Base-by-base conservation (phyloP, 2,113 vertebrate genomes). In the Microcebus lehilahytsara region DNA sequence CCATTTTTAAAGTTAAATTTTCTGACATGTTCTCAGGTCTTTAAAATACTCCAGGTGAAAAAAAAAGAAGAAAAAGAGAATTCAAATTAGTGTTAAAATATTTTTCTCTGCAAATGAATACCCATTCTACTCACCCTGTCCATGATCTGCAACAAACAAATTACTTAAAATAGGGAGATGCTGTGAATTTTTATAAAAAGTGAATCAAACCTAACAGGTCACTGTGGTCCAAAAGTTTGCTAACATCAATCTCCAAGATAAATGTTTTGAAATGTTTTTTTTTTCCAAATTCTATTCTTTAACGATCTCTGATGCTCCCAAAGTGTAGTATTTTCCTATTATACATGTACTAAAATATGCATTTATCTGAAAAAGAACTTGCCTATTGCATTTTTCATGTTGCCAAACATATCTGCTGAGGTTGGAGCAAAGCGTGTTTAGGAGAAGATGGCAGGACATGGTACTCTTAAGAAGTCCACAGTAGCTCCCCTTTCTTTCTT, bases 1-100 rank as follows among this genome's bases (percentile, higher is more conserved):
- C 51, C 27, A 0, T 58, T 94, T 95, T 98, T 69, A 53, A 89
- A 92, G 69, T 85, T 89, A 85, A 66, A 89, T 93, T 96, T 98
- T 93, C 92, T 27, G 51, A 51, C 42, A 74, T 94, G 69, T 93
- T 91, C 69, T 92, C 30, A 32, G 60, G 14, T 58, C 74, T 97
- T 72, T 72, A 84, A 53, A 96, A 3, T 88, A 81, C 11, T 92
- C 9, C 69, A 64, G 9, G 3, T 49, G 51, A 34, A 74, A 80
- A 60, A 81, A 46, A 77, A 66, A 25, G 64, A 75, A n/a, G 22
- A 56, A 66, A 53, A 79, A 89, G 53, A 42, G 87, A 92, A 80
- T 56, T 85, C 32, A 92, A 79, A 93, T 96, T 75, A 80, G 22
- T 46, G 12, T 90, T 77, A 66, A 75, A 97, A 66, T 94, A 85